Evolutionary conservation across 2,113 vertebrate species (phyloP).

Genomic region (Melanotaenia duboulayi): DNA sequence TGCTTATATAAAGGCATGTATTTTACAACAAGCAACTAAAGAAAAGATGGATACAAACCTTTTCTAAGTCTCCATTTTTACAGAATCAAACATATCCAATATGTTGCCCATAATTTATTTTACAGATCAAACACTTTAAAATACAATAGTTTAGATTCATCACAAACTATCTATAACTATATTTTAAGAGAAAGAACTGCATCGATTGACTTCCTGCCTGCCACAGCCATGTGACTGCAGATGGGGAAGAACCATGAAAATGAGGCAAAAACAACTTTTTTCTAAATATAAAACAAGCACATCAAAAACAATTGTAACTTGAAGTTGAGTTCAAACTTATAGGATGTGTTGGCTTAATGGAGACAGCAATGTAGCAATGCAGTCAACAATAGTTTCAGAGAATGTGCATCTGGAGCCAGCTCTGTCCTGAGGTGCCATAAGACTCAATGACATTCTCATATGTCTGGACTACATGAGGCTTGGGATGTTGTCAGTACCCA

Average conservation of each 20-base stretch:
- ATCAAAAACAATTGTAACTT: slow-evolving; percentile 58
- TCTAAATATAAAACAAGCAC: slow-evolving; percentile 43
- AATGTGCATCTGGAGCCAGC: slow-evolving; percentile 63
- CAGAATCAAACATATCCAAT: no score
- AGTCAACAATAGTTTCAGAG: slow-evolving; percentile 59
- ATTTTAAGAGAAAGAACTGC: no score
- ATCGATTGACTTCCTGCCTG: no score
- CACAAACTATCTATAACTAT: no score
- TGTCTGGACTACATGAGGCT: slow-evolving; percentile 72
- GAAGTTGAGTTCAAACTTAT: slow-evolving; percentile 38
- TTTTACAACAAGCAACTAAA: background rate
- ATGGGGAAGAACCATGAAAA: background rate
- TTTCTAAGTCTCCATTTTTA: background rate
- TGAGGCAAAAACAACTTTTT: slow-evolving; percentile 11
- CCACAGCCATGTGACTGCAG: no score
- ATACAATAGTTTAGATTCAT: no score
- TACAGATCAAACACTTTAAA: no score
- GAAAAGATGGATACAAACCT: background rate
- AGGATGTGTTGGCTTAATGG: slow-evolving; percentile 71
- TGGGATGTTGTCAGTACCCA: slow-evolving; percentile 72
- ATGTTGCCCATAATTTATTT: no score
- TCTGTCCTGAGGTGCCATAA: slow-evolving; percentile 77
- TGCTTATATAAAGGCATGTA: background rate
- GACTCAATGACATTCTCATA: slow-evolving; percentile 74
- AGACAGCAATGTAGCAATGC: slow-evolving; percentile 41